Conservation (phyloP, 2,888 invertebrate genomes). For the Mystacides longicornis region DNA sequence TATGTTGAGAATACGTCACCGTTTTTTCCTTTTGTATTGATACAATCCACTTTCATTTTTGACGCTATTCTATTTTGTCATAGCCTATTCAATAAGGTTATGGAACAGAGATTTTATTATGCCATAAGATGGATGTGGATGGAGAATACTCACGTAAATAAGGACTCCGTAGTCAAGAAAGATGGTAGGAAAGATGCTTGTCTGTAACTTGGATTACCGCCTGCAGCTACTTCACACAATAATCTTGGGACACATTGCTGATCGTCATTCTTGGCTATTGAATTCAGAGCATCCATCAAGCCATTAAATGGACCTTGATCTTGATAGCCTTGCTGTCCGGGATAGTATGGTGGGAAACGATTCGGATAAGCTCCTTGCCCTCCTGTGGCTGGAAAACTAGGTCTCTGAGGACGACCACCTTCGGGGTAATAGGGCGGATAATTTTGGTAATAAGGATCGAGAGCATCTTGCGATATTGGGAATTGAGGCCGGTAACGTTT, state of each 20-base stretch:
- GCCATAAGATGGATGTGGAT: too few species aligned
- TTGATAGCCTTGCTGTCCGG: slow-evolving; percentile 1
- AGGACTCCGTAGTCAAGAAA: slow-evolving; percentile 44
- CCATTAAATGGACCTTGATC: slow-evolving; percentile 34
- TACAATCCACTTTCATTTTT: too few species aligned
- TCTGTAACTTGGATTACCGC: slow-evolving; percentile 35
- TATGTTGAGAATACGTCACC: too few species aligned
- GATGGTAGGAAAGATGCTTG: slow-evolving; percentile 36
- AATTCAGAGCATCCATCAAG: slow-evolving; percentile 39
- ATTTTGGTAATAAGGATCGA: slow-evolving; percentile 12
- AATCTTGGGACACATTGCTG: slow-evolving; percentile 72
- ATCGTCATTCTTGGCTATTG: slow-evolving; percentile 60
- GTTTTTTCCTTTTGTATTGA: too few species aligned
- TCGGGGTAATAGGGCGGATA: slow-evolving; percentile 8
- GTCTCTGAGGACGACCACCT: slow-evolving; percentile 4
- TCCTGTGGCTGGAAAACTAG: not conserved
- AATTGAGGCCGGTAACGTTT: not conserved
- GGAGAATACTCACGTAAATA: slow-evolving; percentile 53
- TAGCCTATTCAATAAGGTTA: too few species aligned
- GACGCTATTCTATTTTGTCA: too few species aligned
- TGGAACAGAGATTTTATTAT: too few species aligned
- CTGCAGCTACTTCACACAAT: slow-evolving; percentile 67
- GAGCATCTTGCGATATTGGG: slow-evolving; percentile 10
- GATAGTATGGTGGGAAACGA: not conserved
- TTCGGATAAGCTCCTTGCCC: not conserved